phyloP scores from a whole-genome alignment of 2,797 vertebrate species.

The Picus viridis region DNA sequence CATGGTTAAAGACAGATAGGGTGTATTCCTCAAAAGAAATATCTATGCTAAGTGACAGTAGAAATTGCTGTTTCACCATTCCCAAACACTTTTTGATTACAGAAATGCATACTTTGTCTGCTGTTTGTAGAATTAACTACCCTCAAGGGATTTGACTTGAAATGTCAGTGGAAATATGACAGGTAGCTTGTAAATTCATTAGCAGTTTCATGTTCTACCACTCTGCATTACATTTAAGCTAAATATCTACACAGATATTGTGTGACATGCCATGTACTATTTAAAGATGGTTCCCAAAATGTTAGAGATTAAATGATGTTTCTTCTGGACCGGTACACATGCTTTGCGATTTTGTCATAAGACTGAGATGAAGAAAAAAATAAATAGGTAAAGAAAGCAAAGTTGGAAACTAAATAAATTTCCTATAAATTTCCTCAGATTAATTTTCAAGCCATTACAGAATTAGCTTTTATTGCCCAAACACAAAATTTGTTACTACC shows the following conservation, averaged over 20 bases:
- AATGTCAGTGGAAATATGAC: slow-evolving; percentile 34
- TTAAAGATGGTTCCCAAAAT: slow-evolving; percentile 25
- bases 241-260: background rate
- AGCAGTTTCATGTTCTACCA: background rate
- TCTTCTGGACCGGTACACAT: background rate
- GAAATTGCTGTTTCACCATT: background rate
- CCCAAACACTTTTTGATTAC: background rate
- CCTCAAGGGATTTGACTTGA: background rate
- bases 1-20: background rate
- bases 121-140: slow-evolving; percentile 11
- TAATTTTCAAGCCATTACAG: background rate
- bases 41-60: background rate
- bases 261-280: background rate
- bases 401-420: background rate
- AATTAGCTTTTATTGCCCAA: background rate
- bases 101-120: background rate
- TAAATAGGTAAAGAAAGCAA: background rate
- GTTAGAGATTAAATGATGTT: slow-evolving; percentile 10
- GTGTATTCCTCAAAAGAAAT: background rate
- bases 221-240: slow-evolving; percentile 32
- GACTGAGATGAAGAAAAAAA: background rate
- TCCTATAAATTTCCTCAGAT: background rate
- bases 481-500: background rate
- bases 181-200: slow-evolving; percentile 12
- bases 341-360: background rate